Evolutionary conservation across 2,113 vertebrate genomes (phyloP).

Genomic region (Rhinichthys klamathensis): DNA sequence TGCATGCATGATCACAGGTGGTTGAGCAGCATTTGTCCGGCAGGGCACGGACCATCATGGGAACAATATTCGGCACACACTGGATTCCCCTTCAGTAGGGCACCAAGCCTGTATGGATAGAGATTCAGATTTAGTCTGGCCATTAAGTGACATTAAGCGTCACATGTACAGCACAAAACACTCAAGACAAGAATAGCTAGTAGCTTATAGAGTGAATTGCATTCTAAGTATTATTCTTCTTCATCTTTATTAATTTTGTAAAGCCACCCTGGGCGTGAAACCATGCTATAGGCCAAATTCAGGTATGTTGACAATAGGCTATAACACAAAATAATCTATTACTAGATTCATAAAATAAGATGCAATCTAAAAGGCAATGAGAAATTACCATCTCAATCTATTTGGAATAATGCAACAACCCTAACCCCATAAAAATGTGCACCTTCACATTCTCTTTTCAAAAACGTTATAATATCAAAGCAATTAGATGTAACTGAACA

Average conservation of each 20-base stretch:
- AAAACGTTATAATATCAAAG: no score
- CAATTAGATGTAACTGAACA: no score
- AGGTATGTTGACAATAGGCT: neutral
- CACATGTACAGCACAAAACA: neutral
- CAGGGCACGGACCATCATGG: constrained; percentile 73
- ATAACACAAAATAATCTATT: no score
- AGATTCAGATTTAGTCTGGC: no score
- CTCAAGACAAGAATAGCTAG: neutral
- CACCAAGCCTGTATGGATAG: constrained; percentile 65
- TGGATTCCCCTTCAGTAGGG: constrained; percentile 45
- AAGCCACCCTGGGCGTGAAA: neutral
- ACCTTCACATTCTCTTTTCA: no score
- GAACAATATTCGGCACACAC: constrained; percentile 66
- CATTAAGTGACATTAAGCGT: neutral
- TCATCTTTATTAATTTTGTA: neutral
- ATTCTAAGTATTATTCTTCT: neutral
- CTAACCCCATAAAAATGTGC: no score
- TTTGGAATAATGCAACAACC: no score
- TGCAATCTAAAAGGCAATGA: neutral
- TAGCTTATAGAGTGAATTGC: neutral
- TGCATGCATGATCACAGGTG: constrained; percentile 70
- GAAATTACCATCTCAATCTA: no score
- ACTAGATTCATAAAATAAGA: neutral
- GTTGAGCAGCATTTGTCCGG: constrained; percentile 73
- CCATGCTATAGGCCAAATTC: neutral